Base-by-base conservation (phyloP, 2,113 vertebrate species). In the Macaca fascicularis region DNA sequence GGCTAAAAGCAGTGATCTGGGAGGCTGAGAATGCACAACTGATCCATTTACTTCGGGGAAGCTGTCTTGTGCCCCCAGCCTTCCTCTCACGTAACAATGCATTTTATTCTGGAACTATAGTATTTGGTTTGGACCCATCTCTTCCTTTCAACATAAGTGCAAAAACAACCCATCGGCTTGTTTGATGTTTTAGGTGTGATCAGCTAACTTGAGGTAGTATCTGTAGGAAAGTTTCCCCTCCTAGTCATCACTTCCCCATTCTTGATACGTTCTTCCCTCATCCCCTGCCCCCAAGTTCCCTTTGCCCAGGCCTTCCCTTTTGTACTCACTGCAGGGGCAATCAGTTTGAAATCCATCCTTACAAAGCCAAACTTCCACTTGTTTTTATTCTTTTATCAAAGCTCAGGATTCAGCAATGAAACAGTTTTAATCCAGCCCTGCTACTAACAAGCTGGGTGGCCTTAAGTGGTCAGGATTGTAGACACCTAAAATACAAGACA, bases 361-460 rank as follows among this genome's bases (percentile, higher is more conserved):
- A 8, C 2, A 20, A 35, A 12, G 16, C 59, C 64, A 95, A 78
- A n/a, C 20, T 57, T 45, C n/a, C 3, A 16, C 35, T 69, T 45
- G 16, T 17, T 86, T 90, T 75, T 79, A 67, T 45, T 70, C n/a
- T 90, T 45, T 89, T 14, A n/a, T 55, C 61, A 97, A 81, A 93
- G 30, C 13, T 74, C 13, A 38, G 6, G 38, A 52, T 45, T 9
- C 17, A 76, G 25, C 79, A 38, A 35, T 19, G 69, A n/a, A 50
- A 25, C 19, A 3, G 3, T 57, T 55, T n/a, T 43, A 14, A 45
- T 35, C 1, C 20, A n/a, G 32, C 35, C 27, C 48, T 5, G 27
- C 43, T 64, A 16, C 67, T 61, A 14, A 40, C 11, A 32, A 19
- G 40, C 43, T 23, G 2, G 25, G 48, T n/a, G n/a, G 27, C 32